These are phyloP conservation scores for Cyprinodon tularosa DNA, from an alignment of 2,113 vertebrate genomes.

Conservation along the genomic window DNA sequence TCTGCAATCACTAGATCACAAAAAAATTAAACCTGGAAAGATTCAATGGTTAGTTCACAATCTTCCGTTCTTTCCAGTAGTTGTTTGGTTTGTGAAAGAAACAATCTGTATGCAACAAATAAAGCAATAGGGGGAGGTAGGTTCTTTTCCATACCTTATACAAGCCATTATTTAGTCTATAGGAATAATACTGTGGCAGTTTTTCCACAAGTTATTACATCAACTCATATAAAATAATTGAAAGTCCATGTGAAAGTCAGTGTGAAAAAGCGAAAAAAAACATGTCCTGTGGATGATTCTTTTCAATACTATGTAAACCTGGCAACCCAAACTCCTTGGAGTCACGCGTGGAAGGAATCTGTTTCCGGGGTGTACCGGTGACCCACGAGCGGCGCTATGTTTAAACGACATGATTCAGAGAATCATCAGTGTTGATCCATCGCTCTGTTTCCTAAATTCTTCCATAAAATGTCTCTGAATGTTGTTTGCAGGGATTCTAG, in stretches of 20 bases:
- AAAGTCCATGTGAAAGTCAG: background rate
- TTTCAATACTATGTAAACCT: slow-evolving; percentile 36
- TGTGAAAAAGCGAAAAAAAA: background rate
- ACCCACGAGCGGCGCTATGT: slow-evolving; percentile 14
- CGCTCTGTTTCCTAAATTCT: background rate
- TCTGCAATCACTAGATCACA: too few relatives aligned
- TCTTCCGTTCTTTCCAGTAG: too few relatives aligned
- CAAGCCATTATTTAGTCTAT: too few relatives aligned
- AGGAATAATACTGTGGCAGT: too few relatives aligned
- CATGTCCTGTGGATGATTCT: background rate
- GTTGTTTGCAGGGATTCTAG: background rate
- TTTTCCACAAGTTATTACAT: background rate
- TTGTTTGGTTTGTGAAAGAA: too few relatives aligned
- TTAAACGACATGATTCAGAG: slow-evolving; percentile 7
- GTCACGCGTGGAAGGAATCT: slow-evolving; percentile 58
- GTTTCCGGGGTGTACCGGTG: slow-evolving; percentile 61
- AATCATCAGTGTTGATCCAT: background rate
- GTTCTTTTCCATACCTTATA: too few relatives aligned
- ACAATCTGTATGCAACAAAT: too few relatives aligned
- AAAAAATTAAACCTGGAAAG: too few relatives aligned
- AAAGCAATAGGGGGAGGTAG: too few relatives aligned
- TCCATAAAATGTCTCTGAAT: background rate
- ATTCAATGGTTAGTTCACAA: too few relatives aligned
- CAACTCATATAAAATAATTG: background rate
- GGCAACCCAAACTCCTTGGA: slow-evolving; percentile 63